phyloP scores from a whole-genome alignment of 2,888 invertebrate genomes.

The Cheilosia scutellata region DNA sequence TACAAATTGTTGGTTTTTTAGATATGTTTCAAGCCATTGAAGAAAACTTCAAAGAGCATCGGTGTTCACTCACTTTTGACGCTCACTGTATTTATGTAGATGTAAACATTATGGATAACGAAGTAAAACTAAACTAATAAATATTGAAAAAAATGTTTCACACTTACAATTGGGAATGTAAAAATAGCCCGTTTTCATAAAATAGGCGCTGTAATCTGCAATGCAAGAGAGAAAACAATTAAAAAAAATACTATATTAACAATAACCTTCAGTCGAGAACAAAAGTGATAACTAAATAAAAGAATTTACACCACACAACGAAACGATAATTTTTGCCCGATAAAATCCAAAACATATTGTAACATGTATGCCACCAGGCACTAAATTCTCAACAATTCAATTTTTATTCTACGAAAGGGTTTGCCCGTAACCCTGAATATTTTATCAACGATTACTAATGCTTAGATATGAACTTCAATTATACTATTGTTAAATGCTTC shows the following conservation, averaged over 20 bases:
- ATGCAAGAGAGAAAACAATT: slow-evolving; percentile 8
- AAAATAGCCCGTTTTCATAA: slow-evolving; percentile 55
- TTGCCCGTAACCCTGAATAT: slow-evolving; percentile 40
- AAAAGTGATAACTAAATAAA: not conserved
- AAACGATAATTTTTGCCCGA: too few species aligned
- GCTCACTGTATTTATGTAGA: too few species aligned
- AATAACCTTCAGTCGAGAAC: not conserved
- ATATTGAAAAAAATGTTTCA: not conserved
- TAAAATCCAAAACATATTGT: too few species aligned
- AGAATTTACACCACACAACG: slow-evolving; percentile 2
- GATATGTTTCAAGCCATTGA: too few species aligned
- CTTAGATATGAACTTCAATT: not conserved
- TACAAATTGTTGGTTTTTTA: too few species aligned
- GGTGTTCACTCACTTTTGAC: too few species aligned
- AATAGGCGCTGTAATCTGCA: slow-evolving; percentile 33
- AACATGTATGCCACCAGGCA: too few species aligned
- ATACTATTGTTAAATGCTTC: slow-evolving; percentile 18
- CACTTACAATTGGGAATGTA: slow-evolving; percentile 54
- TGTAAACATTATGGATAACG: too few species aligned
- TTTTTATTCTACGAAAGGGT: slow-evolving; percentile 5
- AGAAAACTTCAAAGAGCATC: too few species aligned
- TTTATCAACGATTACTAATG: slow-evolving; percentile 39
- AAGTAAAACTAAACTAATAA: too few species aligned
- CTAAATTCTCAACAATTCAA: not conserved
- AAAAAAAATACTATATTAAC: not conserved